Evolutionary conservation across 2,888 invertebrate genomes (phyloP), one percentile per base, ranked within the genome.

Genomic region (Fragum whitleyi): DNA sequence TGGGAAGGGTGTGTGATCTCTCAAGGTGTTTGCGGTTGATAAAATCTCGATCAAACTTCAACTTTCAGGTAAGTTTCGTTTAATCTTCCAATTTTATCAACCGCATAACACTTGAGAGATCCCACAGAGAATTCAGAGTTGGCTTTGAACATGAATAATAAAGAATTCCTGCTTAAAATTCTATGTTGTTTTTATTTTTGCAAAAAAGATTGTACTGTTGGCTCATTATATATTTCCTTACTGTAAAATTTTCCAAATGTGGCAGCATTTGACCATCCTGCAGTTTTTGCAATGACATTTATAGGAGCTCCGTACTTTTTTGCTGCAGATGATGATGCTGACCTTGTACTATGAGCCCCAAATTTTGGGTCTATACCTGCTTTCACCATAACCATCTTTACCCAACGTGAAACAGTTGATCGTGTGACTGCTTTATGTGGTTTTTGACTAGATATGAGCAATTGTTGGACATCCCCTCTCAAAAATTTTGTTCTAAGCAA

Each of bases 71-170:
- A 81, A 77, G 77, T 74, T 57, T 81, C 32, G 72, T 81, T 81
- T 77, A 81, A 81, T 74, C 53, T 65, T 42, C 26, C 65, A 61
- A 77, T 74, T 81, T 62, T 68, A 76, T 81, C 61, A 28, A n/a
- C 75, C 32, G 57, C 73, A 70, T 75, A 74, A 75, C 70, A 65
- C 79, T 71, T 67, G 16, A 55, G 53, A 55, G 79, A 32, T 47
- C 71, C 75, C 79, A 79, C 79, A 79, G 79, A 79, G 79, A 75
- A 57, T 79, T 79, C 74, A 79, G 79, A 79, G 79, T 23, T 70
- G 74, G 42, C 65, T 79, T 36, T 79, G 55, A 53, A 76, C 21
- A 47, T 19, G 7, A 14, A 47, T 14, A 47, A 9, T 19, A 47
- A 19, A 47, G 47, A 67, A 67, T n/a, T 14, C 36, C 11, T 26